These are phyloP conservation scores for Chondrosia reniformis DNA, from an alignment of 37 sponge, comb jelly and placozoan species.

Conservation along the genomic window DNA sequence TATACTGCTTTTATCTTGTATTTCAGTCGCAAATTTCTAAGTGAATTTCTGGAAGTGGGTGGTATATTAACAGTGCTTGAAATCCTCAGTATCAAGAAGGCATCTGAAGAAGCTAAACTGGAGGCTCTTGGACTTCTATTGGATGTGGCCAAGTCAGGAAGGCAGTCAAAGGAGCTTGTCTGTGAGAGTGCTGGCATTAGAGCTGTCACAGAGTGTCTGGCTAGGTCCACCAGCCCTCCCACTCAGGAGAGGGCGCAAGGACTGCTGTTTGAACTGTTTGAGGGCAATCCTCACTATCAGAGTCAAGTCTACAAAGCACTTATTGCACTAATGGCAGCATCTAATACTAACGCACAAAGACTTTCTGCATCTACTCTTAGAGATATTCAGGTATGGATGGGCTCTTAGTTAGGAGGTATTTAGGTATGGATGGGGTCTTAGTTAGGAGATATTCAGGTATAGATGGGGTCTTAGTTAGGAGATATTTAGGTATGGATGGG, in stretches of 20 bases:
- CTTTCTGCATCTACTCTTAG: slow-evolving; percentile 79
- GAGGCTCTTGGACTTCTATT: slow-evolving; percentile 72
- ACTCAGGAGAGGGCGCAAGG: slow-evolving; percentile 67
- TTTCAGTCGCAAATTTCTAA: slow-evolving; percentile 73
- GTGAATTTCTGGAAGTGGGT: slow-evolving; percentile 96
- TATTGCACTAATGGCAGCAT: slow-evolving; percentile 72
- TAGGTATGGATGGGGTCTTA: no score
- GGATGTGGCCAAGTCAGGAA: slow-evolving; percentile 65
- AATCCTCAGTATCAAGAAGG: slow-evolving; percentile 69
- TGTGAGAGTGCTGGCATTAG: slow-evolving; percentile 95
- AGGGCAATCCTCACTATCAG: slow-evolving; percentile 92
- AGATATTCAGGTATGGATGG: slow-evolving; percentile 39
- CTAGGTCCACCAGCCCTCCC: slow-evolving; percentile 38
- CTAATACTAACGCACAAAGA: slow-evolving; percentile 70
- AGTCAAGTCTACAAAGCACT: slow-evolving; percentile 87
- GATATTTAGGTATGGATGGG: no score
- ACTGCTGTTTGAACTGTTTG: slow-evolving; percentile 48
- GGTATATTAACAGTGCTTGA: slow-evolving; percentile 95
- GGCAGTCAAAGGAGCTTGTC: slow-evolving; percentile 95
- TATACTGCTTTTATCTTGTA: not conserved
- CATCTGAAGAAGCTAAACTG: slow-evolving; percentile 57
- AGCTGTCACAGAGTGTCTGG: slow-evolving; percentile 88
- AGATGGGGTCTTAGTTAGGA: not conserved
- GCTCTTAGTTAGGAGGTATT: no score
- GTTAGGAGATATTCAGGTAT: no score